Conservation (phyloP, 2,888 invertebrate species). For the Tetrapedia diversipes region DNA sequence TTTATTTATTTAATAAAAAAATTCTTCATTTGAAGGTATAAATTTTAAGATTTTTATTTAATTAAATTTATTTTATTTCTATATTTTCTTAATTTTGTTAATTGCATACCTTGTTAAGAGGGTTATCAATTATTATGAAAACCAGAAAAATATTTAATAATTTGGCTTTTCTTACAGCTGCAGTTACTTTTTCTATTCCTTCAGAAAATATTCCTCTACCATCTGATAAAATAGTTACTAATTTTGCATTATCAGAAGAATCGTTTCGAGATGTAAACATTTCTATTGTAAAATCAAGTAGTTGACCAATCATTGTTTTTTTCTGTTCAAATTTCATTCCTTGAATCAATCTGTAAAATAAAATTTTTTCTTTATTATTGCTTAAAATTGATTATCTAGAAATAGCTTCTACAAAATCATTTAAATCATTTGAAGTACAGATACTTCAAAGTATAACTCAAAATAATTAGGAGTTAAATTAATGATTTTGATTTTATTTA, state of each 20-base stretch:
- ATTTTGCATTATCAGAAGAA: slow-evolving; percentile 88
- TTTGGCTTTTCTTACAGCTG: slow-evolving; percentile 91
- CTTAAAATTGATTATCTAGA: too few species aligned
- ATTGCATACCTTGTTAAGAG: slow-evolving; percentile 90
- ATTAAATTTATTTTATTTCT: too few species aligned
- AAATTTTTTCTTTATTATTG: not conserved
- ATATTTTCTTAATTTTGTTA: not conserved
- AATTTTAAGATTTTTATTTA: too few species aligned
- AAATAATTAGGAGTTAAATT: too few species aligned
- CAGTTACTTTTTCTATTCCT: slow-evolving; percentile 90
- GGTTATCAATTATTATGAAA: slow-evolving; percentile 98
- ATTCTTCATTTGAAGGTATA: too few species aligned
- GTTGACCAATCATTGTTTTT: slow-evolving; percentile 92
- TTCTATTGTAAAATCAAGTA: slow-evolving; percentile 91
- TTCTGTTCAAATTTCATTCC: slow-evolving; percentile 94
- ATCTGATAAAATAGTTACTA: slow-evolving; percentile 97
- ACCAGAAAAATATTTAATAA: slow-evolving; percentile 95
- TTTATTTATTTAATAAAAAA: too few species aligned
- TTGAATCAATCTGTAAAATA: slow-evolving; percentile 86
- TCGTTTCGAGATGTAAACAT: slow-evolving; percentile 85
- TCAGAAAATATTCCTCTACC: slow-evolving; percentile 96
- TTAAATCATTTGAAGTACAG: not conserved
- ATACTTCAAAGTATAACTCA: not conserved
- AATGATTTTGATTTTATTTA: too few species aligned
- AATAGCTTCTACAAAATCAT: too few species aligned